phyloP scores from a whole-genome alignment of 2,113 vertebrate genomes.

The Lagopus leucura region DNA sequence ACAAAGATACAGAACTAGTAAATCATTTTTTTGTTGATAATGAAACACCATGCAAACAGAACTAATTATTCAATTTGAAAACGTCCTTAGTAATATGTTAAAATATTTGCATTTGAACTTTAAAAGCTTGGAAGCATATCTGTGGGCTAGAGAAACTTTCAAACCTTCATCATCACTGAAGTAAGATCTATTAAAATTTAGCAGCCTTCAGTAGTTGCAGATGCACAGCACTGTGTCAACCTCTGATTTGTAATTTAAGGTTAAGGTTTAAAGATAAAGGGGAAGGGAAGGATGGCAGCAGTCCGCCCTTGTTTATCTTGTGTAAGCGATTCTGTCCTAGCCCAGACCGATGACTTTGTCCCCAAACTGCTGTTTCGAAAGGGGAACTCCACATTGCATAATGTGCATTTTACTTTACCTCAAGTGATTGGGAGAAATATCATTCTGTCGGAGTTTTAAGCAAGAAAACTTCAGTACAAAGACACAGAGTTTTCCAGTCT shows the following conservation, averaged over 20 bases:
- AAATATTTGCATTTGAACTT: background rate
- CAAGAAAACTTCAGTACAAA: background rate
- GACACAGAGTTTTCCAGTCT: background rate
- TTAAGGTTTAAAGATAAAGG: slow-evolving; percentile 41
- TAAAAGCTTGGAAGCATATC: background rate
- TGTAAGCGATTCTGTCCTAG: slow-evolving; percentile 5
- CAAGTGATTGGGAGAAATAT: background rate
- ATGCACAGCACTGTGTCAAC: background rate
- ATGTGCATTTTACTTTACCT: background rate
- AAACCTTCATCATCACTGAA: background rate
- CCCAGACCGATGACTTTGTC: slow-evolving; percentile 12
- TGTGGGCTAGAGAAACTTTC: background rate
- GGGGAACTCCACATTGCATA: slow-evolving; percentile 25
- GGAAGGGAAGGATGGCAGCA: slow-evolving; percentile 25
- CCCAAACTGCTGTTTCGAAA: slow-evolving; percentile 5
- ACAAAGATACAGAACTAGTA: background rate
- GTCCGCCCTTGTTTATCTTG: slow-evolving; percentile 11
- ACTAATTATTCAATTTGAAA: background rate
- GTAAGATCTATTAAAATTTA: background rate
- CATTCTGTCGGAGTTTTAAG: background rate
- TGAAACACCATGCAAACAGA: background rate
- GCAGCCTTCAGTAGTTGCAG: background rate
- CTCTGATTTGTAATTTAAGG: slow-evolving; percentile 9
- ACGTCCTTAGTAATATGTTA: background rate
- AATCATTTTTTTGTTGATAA: background rate